phyloP scores from a whole-genome alignment of 1,140 invertebrate species.

The Cephus cinctus region DNA sequence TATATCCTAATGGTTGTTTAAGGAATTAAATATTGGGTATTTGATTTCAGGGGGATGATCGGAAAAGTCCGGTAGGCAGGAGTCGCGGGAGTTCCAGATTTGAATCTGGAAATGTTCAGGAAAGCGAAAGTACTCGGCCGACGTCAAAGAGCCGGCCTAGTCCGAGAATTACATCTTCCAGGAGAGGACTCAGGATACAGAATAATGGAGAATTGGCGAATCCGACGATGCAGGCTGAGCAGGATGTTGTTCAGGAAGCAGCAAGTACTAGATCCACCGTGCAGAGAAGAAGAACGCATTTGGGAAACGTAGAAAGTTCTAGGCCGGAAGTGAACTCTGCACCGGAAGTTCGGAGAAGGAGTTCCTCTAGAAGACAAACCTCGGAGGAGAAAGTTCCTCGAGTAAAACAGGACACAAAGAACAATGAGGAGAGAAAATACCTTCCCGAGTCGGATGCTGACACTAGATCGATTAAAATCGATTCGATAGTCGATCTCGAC shows the following conservation, averaged over 20 bases:
- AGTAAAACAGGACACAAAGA: slow-evolving; percentile 8
- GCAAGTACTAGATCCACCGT: background rate
- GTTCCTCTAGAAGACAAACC: slow-evolving; percentile 1
- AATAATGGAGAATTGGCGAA: no score
- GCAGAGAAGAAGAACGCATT: background rate
- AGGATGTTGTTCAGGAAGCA: background rate
- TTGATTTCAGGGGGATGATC: slow-evolving; percentile 38
- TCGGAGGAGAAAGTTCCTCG: slow-evolving; percentile 1
- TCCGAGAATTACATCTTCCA: slow-evolving; percentile 4
- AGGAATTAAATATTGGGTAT: no score
- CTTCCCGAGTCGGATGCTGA: background rate
- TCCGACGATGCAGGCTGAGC: background rate
- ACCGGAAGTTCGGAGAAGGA: slow-evolving; percentile 16
- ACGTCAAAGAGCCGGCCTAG: background rate
- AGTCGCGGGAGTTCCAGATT: slow-evolving; percentile 35
- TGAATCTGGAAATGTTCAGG: slow-evolving; percentile 13
- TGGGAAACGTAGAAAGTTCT: background rate
- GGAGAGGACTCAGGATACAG: slow-evolving; percentile 1
- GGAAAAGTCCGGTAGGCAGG: slow-evolving; percentile 22
- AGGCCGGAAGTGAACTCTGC: background rate
- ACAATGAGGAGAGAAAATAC: slow-evolving; percentile 14
- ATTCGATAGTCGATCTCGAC: background rate
- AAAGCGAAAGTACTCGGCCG: background rate
- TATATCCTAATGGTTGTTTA: no score
- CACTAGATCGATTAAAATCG: background rate